These are phyloP conservation scores for Bergia sp. DNA, from an alignment of 92 coral and sea anemone species.

Conservation along the genomic window DNA sequence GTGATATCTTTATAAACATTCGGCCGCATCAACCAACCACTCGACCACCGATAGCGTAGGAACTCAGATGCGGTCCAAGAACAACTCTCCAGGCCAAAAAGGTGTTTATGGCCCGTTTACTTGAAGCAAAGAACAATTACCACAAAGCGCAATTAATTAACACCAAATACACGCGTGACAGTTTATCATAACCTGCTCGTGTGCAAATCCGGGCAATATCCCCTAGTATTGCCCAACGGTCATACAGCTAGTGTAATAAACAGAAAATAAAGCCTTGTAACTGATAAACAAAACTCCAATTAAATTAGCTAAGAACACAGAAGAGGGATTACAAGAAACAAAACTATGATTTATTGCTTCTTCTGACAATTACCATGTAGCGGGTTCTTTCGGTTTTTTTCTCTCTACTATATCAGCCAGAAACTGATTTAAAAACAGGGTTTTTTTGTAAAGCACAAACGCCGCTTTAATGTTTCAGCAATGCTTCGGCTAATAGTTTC, in stretches of 20 bases:
- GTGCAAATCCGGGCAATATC: slow-evolving; percentile 28
- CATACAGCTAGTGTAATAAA: background rate
- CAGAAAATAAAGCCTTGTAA: background rate
- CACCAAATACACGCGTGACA: slow-evolving; percentile 24
- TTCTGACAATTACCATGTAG: background rate
- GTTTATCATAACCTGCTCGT: slow-evolving; percentile 33
- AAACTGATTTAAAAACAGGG: background rate
- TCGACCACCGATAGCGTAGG: slow-evolving; percentile 20
- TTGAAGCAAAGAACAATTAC: slow-evolving; percentile 11
- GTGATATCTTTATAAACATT: slow-evolving; percentile 39
- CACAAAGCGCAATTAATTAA: slow-evolving; percentile 33
- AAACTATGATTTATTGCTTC: slow-evolving; percentile 10
- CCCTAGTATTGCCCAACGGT: background rate
- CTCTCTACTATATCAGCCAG: background rate
- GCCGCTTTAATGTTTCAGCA: background rate
- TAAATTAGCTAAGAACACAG: background rate
- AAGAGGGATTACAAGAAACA: slow-evolving; percentile 17
- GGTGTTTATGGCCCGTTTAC: slow-evolving; percentile 45
- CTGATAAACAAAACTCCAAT: slow-evolving; percentile 18
- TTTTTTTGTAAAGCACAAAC: background rate
- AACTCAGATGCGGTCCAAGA: background rate
- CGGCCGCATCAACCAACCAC: background rate
- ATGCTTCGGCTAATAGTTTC: background rate
- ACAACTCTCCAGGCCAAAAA: slow-evolving; percentile 6
- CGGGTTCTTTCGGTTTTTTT: background rate